Percentiles rank a stretch among this genome's conserved stretches.
Conservation (phyloP, 2,888 invertebrate genomes). For the Dicranocentrus wangi region DNA sequence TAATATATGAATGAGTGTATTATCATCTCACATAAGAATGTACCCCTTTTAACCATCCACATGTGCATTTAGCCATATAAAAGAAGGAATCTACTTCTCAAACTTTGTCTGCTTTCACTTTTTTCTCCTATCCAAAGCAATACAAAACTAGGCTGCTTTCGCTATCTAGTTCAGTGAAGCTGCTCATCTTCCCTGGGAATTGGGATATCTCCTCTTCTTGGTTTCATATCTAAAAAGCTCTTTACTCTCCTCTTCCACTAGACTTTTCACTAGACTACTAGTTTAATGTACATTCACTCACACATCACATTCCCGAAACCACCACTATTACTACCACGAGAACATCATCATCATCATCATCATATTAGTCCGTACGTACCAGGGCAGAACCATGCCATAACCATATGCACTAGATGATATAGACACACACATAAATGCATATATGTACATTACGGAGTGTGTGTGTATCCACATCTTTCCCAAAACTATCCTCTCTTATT, state of each 20-base stretch:
- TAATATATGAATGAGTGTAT: too few species aligned
- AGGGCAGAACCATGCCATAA: too few species aligned
- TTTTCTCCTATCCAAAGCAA: too few species aligned
- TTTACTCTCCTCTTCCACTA: not conserved
- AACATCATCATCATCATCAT: slow-evolving; percentile 29
- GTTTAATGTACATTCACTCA: slow-evolving; percentile 29
- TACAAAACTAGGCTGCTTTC: slow-evolving; percentile 5
- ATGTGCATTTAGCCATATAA: too few species aligned
- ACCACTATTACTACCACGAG: slow-evolving; percentile 14
- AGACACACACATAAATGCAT: too few species aligned
- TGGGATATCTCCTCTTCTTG: slow-evolving; percentile 34
- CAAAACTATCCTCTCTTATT: slow-evolving; percentile 3
- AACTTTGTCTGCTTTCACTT: not conserved
- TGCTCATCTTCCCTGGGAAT: slow-evolving; percentile 35
- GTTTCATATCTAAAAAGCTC: slow-evolving; percentile 28
- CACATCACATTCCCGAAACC: slow-evolving; percentile 16
- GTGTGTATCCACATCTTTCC: not conserved
- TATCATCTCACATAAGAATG: too few species aligned
- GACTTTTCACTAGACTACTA: not conserved
- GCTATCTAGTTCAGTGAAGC: not conserved
- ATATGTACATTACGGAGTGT: too few species aligned
- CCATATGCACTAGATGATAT: too few species aligned
- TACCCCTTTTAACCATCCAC: too few species aligned
- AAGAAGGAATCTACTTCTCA: not conserved
- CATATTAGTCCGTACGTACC: not conserved